Evolutionary conservation across 2,113 vertebrate species (phyloP).

Genomic region (Syngnathoides biaculeatus): DNA sequence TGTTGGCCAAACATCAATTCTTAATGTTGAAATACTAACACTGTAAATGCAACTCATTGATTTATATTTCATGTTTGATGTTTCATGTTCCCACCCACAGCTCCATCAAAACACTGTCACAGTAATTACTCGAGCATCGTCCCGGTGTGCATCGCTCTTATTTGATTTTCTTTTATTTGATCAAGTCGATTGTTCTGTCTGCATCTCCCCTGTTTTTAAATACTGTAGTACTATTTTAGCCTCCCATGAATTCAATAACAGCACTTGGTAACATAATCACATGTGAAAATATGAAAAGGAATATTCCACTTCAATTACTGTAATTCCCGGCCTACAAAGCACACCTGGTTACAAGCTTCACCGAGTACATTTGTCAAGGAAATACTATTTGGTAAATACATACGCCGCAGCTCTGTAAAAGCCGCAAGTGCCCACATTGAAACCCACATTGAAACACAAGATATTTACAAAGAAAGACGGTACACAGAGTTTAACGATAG

Average conservation of each 20-base stretch:
- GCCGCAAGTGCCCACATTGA: no score
- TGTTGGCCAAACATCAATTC: constrained; percentile 9
- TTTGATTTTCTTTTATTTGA: constrained; percentile 32
- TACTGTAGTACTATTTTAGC: neutral
- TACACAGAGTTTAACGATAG: no score
- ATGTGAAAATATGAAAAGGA: neutral
- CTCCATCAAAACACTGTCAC: constrained; percentile 10
- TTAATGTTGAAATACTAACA: constrained; percentile 20
- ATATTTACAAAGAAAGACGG: no score
- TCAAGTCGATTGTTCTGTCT: constrained; percentile 19
- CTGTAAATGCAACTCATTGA: constrained; percentile 25
- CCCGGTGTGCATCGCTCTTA: constrained; percentile 9
- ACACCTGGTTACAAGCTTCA: no score
- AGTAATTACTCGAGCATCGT: constrained; percentile 16
- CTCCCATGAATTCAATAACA: neutral
- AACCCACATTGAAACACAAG: no score
- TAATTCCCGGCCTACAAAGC: no score
- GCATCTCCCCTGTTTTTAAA: neutral
- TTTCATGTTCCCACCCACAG: constrained; percentile 23
- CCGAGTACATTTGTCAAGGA: no score
- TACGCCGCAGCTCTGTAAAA: no score
- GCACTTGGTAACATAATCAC: neutral
- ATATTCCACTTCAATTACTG: neutral
- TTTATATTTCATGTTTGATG: constrained; percentile 20
- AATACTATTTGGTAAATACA: no score